phyloP scores from a whole-genome alignment of 2,797 vertebrate species.

The Pipistrellus pygmaeus region DNA sequence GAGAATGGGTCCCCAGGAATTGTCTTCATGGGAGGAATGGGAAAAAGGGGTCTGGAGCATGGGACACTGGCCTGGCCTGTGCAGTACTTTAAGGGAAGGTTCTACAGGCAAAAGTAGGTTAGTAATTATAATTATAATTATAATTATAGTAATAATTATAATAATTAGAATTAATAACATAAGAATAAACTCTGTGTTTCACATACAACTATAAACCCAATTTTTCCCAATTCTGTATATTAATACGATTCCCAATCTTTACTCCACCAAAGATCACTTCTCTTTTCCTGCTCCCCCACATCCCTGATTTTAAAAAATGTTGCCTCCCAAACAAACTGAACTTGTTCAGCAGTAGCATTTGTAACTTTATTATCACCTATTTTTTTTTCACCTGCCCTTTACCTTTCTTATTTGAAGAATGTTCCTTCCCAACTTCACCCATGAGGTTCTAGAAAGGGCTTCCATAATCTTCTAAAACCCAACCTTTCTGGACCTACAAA shows the following conservation, averaged over 20 bases:
- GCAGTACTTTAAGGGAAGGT: background rate
- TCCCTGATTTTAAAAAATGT: background rate
- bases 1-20: conserved; percentile 31
- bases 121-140: background rate
- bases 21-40: background rate
- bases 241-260: background rate
- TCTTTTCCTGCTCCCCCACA: background rate
- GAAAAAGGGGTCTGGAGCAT: background rate
- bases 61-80: background rate
- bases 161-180: background rate
- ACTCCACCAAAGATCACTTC: background rate
- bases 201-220: background rate
- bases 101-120: background rate
- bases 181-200: background rate
- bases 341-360: background rate
- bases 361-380: background rate
- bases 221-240: background rate
- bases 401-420: background rate
- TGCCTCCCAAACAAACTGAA: background rate
- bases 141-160: too few relatives aligned
- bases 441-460: background rate
- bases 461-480: background rate
- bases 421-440: background rate
- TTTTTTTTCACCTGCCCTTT: background rate
- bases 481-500: background rate